Conservation (phyloP, 2,888 invertebrate genomes). For the Hecatera dysodea region DNA sequence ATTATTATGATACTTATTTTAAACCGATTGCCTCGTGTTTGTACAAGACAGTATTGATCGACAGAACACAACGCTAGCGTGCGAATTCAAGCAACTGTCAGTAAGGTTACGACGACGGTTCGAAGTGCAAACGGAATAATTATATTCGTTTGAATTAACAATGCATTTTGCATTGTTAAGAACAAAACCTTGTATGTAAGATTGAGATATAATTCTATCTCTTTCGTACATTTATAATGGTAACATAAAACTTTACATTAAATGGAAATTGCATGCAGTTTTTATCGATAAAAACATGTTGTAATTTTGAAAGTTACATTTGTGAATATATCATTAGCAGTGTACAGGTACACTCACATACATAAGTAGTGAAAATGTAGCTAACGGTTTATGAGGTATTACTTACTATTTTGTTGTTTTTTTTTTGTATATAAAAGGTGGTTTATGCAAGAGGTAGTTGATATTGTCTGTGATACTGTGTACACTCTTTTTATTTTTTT, state of each 20-base stretch:
- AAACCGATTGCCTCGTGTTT: background rate
- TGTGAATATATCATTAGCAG: background rate
- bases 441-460: background rate
- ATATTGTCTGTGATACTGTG: background rate
- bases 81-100: background rate
- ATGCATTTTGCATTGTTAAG: background rate
- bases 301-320: constrained; percentile 9
- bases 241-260: background rate
- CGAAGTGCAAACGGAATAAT: constrained; percentile 38
- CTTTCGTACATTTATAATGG: background rate
- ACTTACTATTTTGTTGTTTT: too few species aligned
- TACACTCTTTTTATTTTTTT: too few species aligned
- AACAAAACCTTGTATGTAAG: constrained; percentile 1
- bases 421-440: background rate
- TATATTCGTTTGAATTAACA: constrained; percentile 18
- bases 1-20: background rate
- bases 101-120: constrained; percentile 4
- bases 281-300: constrained; percentile 23
- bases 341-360: too few species aligned
- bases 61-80: background rate
- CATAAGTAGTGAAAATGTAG: background rate
- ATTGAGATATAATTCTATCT: background rate
- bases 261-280: background rate
- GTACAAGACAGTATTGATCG: background rate
- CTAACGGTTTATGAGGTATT: too few species aligned